phyloP scores from a whole-genome alignment of 2,888 invertebrate species.

The Tuta absoluta region DNA sequence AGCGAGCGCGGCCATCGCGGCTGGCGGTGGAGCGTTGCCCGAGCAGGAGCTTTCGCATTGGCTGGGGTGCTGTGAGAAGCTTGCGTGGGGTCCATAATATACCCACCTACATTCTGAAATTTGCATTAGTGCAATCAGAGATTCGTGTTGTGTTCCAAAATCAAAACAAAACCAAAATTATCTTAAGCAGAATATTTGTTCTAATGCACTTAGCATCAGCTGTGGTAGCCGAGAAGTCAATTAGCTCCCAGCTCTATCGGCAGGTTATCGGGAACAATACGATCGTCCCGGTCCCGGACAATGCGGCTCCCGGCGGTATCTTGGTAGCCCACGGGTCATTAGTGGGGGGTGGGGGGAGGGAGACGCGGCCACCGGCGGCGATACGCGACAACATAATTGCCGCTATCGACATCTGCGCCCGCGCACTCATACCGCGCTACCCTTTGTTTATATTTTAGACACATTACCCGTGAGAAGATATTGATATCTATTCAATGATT shows the following conservation, averaged over 20 bases:
- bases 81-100: background rate
- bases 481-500: too few species aligned
- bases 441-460: slow-evolving; percentile 7
- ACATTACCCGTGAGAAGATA: background rate
- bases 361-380: slow-evolving; percentile 49
- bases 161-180: too few species aligned
- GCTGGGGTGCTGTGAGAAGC: background rate
- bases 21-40: slow-evolving; percentile 1
- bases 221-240: slow-evolving; percentile 12
- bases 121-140: too few species aligned
- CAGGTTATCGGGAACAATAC: slow-evolving; percentile 22
- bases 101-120: too few species aligned
- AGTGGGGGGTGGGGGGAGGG: slow-evolving; percentile 31
- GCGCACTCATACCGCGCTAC: slow-evolving; percentile 2
- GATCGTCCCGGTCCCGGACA: background rate
- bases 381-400: slow-evolving; percentile 41
- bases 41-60: background rate
- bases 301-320: slow-evolving; percentile 17
- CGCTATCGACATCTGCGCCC: slow-evolving; percentile 20
- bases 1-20: slow-evolving; percentile 22
- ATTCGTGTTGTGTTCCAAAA: too few species aligned
- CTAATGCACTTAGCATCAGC: background rate
- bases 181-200: too few species aligned
- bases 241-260: slow-evolving; percentile 9
- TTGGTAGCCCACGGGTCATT: slow-evolving; percentile 39